phyloP scores from a whole-genome alignment of 2,797 vertebrate genomes.

The Microctenopoma lineatum region DNA sequence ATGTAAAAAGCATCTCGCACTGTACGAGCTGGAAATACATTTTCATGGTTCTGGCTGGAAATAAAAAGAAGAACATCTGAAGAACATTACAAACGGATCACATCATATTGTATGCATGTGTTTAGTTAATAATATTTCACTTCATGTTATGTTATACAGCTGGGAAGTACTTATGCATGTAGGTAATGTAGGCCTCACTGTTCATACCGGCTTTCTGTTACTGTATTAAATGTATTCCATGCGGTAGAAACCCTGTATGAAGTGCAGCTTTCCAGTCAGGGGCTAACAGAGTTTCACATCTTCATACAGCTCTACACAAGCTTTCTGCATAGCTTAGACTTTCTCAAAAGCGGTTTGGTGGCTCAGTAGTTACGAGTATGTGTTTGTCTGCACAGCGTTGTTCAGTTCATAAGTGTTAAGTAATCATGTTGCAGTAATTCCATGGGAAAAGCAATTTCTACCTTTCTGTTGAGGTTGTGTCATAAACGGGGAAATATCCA shows the following conservation, averaged over 20 bases:
- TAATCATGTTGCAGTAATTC: neutral
- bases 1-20: neutral
- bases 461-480: neutral
- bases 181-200: too few species aligned
- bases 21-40: neutral
- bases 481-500: neutral
- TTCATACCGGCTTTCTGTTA: too few species aligned
- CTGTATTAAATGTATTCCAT: too few species aligned
- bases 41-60: too few species aligned
- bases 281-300: conserved; percentile 2
- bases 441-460: neutral
- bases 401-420: conserved; percentile 11
- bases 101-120: too few species aligned
- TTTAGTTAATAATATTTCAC: too few species aligned
- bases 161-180: too few species aligned
- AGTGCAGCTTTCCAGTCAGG: too few species aligned
- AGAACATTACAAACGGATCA: too few species aligned
- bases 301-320: neutral
- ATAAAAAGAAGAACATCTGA: too few species aligned
- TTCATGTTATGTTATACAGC: too few species aligned
- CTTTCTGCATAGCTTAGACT: neutral
- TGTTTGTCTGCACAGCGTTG: neutral
- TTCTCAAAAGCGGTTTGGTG: conserved; percentile 12
- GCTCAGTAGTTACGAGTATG: neutral
- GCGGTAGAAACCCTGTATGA: neutral